Conservation (phyloP, 2,113 vertebrate species). For the Diglossa brunneiventris region DNA sequence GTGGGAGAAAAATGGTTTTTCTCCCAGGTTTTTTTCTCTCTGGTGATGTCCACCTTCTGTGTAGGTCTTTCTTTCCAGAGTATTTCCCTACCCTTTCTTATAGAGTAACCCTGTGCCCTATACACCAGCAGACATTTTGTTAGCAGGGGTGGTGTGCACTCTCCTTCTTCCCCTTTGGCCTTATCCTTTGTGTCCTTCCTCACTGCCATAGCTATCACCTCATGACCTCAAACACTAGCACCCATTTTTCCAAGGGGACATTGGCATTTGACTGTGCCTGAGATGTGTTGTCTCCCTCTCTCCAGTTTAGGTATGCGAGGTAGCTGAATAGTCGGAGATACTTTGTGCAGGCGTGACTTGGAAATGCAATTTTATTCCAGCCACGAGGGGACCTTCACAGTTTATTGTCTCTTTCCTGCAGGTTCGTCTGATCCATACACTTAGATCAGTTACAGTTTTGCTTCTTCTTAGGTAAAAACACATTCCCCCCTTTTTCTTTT, state of each 20-base stretch:
- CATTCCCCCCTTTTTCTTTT: not conserved
- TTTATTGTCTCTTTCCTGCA: not conserved
- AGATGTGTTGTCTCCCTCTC: not conserved
- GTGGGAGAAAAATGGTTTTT: not conserved
- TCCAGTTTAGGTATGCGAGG: not conserved
- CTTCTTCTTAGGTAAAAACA: not conserved
- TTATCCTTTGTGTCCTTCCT: not conserved
- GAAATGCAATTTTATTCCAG: not conserved
- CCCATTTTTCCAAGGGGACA: not conserved
- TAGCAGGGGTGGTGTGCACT: not conserved
- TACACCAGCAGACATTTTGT: not conserved
- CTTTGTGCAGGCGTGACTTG: not conserved
- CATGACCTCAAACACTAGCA: not conserved
- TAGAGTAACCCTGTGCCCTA: accelerated
- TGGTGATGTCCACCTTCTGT: not conserved
- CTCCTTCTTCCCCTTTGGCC: not conserved
- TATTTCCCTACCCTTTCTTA: not conserved
- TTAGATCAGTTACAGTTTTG: not conserved
- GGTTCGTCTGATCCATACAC: not conserved
- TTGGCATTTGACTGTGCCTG: not conserved
- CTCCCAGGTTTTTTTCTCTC: not conserved
- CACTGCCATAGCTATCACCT: not conserved
- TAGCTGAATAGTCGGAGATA: not conserved
- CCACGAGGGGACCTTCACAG: not conserved
- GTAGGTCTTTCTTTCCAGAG: not conserved